Percentiles rank a stretch among this genome's conserved stretches.
Evolutionary conservation across 2,888 invertebrate genomes (phyloP).

Genomic region (Orthosia gothica): DNA sequence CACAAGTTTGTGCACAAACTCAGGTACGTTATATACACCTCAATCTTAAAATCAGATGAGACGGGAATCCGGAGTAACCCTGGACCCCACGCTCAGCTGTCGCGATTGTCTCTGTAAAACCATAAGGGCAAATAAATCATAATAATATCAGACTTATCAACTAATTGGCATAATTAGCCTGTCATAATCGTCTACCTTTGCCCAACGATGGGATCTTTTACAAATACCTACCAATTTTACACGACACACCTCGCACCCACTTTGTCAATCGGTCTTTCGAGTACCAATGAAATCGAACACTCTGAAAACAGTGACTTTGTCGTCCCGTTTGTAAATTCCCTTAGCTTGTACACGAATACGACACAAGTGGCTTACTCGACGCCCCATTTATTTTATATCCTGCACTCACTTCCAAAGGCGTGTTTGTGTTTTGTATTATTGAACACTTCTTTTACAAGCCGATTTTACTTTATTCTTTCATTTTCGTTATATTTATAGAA

Average conservation of each 20-base stretch:
- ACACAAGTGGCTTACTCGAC: slow-evolving; percentile 42
- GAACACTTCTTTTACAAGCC: slow-evolving; percentile 1
- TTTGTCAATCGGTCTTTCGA: not conserved
- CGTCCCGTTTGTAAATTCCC: slow-evolving; percentile 22
- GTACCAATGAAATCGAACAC: not conserved
- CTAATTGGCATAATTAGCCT: too few relatives aligned
- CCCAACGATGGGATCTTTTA: not conserved
- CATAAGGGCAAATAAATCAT: too few relatives aligned
- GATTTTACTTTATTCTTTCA: slow-evolving; percentile 4
- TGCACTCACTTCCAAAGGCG: slow-evolving; percentile 28
- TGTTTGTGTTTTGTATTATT: slow-evolving; percentile 43
- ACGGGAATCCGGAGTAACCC: too few relatives aligned
- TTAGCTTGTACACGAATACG: slow-evolving; percentile 11
- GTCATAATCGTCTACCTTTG: not conserved
- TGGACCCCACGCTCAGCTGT: too few relatives aligned
- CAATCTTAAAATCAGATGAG: too few relatives aligned
- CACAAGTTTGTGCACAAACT: too few relatives aligned
- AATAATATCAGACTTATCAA: too few relatives aligned
- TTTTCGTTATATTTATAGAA: too few relatives aligned
- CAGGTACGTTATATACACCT: too few relatives aligned
- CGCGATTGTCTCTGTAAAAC: too few relatives aligned
- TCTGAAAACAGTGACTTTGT: slow-evolving; percentile 7
- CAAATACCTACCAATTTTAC: not conserved
- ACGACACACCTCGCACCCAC: not conserved
- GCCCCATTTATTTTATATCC: slow-evolving; percentile 50